Base-by-base conservation (phyloP, 2,888 invertebrate species). In the Schizaphis graminum region DNA sequence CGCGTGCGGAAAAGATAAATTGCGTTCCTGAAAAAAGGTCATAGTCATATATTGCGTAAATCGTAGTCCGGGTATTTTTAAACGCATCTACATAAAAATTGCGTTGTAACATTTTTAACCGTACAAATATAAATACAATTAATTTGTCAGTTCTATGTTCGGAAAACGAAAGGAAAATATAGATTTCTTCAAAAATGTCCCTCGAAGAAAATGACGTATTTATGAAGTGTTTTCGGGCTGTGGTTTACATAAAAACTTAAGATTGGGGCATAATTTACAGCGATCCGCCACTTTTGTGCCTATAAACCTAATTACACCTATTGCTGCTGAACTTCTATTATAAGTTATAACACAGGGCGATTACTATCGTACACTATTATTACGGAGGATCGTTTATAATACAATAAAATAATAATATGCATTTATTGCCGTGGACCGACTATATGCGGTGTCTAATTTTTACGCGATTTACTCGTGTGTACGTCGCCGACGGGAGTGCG, bases 151-250 rank as follows among this genome's bases (percentile, higher is more conserved):
- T 67, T 4, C 61, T 1, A 67, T 10, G n/a, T n/a, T 1, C 28
- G 61, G 13, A 67, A 67, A 16, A 67, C n/a, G 67, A n/a, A 67
- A 5, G 16, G 67, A n/a, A 67, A 67, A 67, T 67, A 67, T 67
- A 0, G 16, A 35, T 67, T 35, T 67, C 3, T 67, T 16, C n/a
- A 16, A 61, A 67, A 67, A 67, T 16, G 4, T n/a, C 5, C 16
- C 0, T 16, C 16, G 1, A n/a, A 16, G 5, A 5, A 16, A 67
- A n/a, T n/a, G 16, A 16, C 16, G 16, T 16, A 67, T 16, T 13
- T n/a, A n/a, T n/a, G 16, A n/a, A n/a, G n/a, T n/a, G n/a, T 5
- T 16, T 0, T 1, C n/a, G 5, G n/a, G 5, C 5, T 2, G 8
- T 7, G 16, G 1, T 35, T 21, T 5, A 35, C 35, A 67, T 67